Evolutionary conservation across 23 tunicate species (phyloP).

Genomic region (Styela clava): DNA sequence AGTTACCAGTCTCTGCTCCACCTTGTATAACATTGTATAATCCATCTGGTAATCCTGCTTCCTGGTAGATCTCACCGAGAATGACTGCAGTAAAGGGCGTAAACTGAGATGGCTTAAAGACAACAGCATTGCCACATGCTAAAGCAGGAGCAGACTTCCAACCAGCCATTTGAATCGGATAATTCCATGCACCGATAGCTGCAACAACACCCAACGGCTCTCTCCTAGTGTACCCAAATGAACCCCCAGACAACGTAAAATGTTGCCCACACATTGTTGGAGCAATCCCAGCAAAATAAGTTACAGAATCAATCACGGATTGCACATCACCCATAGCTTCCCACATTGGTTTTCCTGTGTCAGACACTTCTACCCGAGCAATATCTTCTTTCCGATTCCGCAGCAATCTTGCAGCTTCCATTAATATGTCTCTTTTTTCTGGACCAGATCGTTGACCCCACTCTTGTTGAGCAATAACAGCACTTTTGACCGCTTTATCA

Average conservation of each 20-base stretch:
- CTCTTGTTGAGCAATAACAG: conserved; percentile 51
- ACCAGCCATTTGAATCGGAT: conserved; percentile 96
- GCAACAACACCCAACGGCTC: conserved; percentile 94
- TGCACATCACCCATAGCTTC: conserved; percentile 90
- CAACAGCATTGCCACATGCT: conserved; percentile 92
- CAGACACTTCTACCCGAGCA: conserved; percentile 79
- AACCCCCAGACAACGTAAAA: conserved; percentile 50
- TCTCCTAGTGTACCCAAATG: conserved; percentile 86
- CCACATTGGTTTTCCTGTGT: conserved; percentile 96
- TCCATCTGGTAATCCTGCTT: conserved; percentile 83
- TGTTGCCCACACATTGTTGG: conserved; percentile 85
- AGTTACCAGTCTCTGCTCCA: conserved; percentile 58
- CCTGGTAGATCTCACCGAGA: conserved; percentile 68
- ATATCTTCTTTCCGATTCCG: conserved; percentile 75
- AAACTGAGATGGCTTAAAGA: conserved; percentile 92
- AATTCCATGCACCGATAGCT: conserved; percentile 98
- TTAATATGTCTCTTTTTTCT: conserved; percentile 58
- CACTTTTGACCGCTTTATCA: conserved; percentile 49
- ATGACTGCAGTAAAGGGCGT: conserved; percentile 78
- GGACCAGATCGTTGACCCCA: conserved; percentile 67
- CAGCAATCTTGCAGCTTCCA: conserved; percentile 46
- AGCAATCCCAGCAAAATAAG: conserved; percentile 85
- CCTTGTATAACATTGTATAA: conserved; percentile 95
- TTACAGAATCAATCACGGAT: conserved; percentile 83
- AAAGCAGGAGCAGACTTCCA: conserved; percentile 99